A percentile compares a stretch with the other conserved stretches of the same genome.
These are phyloP conservation scores for Epinephelus awoara DNA, from an alignment of 2,797 vertebrate genomes.

Conservation along the genomic window DNA sequence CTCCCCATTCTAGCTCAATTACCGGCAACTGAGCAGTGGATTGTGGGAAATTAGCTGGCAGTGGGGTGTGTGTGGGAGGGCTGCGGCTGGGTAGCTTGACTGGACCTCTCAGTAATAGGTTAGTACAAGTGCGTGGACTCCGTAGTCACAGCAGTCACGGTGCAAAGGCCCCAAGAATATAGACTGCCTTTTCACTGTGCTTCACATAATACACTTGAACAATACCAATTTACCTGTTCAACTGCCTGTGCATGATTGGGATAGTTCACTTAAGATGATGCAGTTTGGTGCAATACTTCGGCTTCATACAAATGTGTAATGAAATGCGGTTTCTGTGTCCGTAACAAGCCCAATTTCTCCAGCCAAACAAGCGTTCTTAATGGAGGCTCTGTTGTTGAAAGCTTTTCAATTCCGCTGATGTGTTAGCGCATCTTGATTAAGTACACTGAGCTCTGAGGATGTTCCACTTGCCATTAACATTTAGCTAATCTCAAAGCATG, in stretches of 20 bases:
- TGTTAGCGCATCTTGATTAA: slow-evolving; percentile 35
- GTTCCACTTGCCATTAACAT: slow-evolving; percentile 34
- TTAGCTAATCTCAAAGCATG: slow-evolving; percentile 21
- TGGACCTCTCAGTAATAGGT: slow-evolving; percentile 73
- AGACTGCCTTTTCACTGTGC: slow-evolving; percentile 44
- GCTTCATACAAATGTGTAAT: slow-evolving; percentile 24
- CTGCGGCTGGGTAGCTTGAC: slow-evolving; percentile 45
- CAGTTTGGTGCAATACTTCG: slow-evolving; percentile 25
- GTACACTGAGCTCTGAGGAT: slow-evolving; percentile 14
- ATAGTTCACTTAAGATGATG: slow-evolving; percentile 53
- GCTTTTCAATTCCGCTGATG: slow-evolving; percentile 36
- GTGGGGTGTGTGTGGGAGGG: slow-evolving; percentile 1
- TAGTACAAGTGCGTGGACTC: slow-evolving; percentile 67
- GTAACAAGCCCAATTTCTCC: slow-evolving; percentile 30
- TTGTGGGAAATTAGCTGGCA: slow-evolving; percentile 75
- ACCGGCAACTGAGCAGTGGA: slow-evolving; percentile 61
- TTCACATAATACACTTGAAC: slow-evolving; percentile 41
- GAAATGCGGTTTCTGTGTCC: slow-evolving; percentile 1
- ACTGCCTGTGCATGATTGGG: slow-evolving; percentile 61
- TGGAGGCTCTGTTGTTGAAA: slow-evolving; percentile 22
- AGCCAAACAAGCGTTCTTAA: slow-evolving; percentile 26
- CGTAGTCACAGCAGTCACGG: slow-evolving; percentile 59
- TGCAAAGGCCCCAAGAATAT: slow-evolving; percentile 51
- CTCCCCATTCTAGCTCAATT: slow-evolving; percentile 66
- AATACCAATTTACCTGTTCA: slow-evolving; percentile 66